Conservation (phyloP, 2,113 vertebrate species). For the Ceyx margarethae region DNA sequence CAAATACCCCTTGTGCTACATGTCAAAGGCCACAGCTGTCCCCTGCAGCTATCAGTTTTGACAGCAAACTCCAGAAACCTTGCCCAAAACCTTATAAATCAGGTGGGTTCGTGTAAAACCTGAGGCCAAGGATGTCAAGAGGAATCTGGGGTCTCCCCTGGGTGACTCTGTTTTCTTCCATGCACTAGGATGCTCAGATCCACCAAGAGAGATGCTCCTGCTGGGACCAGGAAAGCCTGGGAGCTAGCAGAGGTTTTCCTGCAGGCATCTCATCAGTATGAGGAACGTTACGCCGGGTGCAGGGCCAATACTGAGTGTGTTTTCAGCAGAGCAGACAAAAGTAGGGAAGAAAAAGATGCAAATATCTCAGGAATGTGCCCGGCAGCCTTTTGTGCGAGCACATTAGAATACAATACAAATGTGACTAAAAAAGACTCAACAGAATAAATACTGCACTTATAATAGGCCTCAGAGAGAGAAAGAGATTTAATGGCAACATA, state of each 20-base stretch:
- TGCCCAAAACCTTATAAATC: neutral
- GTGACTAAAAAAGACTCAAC: conserved; percentile 57
- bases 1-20: neutral
- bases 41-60: neutral
- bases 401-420: conserved; percentile 65
- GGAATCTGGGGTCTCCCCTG: neutral
- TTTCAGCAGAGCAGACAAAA: conserved; percentile 26
- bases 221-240: neutral
- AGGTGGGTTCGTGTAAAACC: neutral
- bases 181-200: neutral
- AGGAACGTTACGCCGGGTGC: neutral
- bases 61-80: neutral
- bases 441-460: conserved; percentile 68
- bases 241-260: neutral
- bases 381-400: conserved; percentile 27
- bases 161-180: neutral
- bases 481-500: conserved; percentile 69
- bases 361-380: conserved; percentile 32
- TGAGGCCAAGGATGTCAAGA: neutral
- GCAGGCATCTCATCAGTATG: neutral
- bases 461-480: conserved; percentile 52
- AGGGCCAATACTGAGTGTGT: neutral
- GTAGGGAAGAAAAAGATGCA: conserved; percentile 42
- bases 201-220: neutral
- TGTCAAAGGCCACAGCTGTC: neutral